Evolutionary conservation across 1,140 invertebrate species (phyloP).

Genomic region (Varroa destructor): DNA sequence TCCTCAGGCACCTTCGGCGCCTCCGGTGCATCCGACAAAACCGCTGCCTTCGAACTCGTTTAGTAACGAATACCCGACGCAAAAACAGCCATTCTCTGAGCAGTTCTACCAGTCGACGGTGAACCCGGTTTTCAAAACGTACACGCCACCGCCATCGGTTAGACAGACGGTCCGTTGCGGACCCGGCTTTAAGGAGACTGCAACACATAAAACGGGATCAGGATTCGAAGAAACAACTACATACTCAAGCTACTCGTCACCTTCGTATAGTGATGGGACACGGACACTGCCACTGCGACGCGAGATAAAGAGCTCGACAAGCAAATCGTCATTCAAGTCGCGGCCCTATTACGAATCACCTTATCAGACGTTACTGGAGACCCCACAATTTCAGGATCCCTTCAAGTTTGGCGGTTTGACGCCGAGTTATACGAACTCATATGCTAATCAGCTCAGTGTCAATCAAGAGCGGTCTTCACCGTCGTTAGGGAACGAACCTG

Average conservation of each 20-base stretch:
- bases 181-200: constrained; percentile 5
- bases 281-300: constrained; percentile 13
- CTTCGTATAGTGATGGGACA: constrained; percentile 20
- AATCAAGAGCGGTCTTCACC: background rate
- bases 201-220: background rate
- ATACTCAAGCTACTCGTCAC: constrained; percentile 11
- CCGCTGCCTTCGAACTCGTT: background rate
- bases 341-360: constrained; percentile 21
- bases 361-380: constrained; percentile 20
- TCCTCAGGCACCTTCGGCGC: background rate
- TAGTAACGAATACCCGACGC: background rate
- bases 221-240: constrained; percentile 16
- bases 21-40: background rate
- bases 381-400: background rate
- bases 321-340: constrained; percentile 22
- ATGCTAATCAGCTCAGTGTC: background rate
- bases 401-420: constrained; percentile 18
- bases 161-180: constrained; percentile 4
- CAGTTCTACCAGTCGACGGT: constrained; percentile 18
- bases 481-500: background rate
- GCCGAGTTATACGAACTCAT: constrained; percentile 10
- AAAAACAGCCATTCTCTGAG: constrained; percentile 10
- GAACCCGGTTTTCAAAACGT: constrained; percentile 19
- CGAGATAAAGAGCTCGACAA: constrained; percentile 5
- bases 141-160: constrained; percentile 12